Evolutionary conservation across 2,113 vertebrate species (phyloP).

Genomic region (Megalops atlanticus): DNA sequence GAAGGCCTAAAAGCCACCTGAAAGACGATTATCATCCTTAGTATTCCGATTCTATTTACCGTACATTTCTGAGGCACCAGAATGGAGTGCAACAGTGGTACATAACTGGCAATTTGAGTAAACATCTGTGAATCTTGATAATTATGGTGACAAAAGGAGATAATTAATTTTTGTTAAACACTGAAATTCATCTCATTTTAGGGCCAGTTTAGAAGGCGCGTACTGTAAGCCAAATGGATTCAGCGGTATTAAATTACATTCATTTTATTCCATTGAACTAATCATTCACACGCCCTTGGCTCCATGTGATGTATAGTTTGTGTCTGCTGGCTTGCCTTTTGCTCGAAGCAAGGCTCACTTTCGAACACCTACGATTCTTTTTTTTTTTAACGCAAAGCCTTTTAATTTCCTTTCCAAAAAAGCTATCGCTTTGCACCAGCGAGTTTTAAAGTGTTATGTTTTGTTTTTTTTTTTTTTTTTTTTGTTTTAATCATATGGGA

Average conservation of each 20-base stretch:
- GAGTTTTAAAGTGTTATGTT: not conserved
- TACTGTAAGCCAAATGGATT: not conserved
- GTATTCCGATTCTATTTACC: too few species aligned
- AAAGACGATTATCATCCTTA: too few species aligned
- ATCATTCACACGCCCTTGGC: not conserved
- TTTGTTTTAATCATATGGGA: conserved; percentile 1
- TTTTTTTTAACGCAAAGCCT: conserved; percentile 3
- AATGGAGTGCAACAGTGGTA: not conserved
- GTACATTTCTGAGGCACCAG: too few species aligned
- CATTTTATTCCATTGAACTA: not conserved
- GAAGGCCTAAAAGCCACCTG: too few species aligned
- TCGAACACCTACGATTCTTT: not conserved
- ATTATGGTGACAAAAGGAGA: not conserved
- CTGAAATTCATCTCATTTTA: not conserved
- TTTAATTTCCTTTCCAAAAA: not conserved
- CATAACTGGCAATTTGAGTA: not conserved
- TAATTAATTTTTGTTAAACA: not conserved
- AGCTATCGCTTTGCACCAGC: conserved; percentile 4
- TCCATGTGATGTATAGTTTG: not conserved
- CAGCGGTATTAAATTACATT: not conserved
- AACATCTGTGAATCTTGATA: not conserved
- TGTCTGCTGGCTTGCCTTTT: not conserved
- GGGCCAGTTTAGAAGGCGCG: not conserved
- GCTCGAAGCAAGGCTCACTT: not conserved
- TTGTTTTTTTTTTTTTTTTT: not conserved